Base-by-base conservation (phyloP, 2,888 invertebrate species). In the Tuberolachnus salignus region DNA sequence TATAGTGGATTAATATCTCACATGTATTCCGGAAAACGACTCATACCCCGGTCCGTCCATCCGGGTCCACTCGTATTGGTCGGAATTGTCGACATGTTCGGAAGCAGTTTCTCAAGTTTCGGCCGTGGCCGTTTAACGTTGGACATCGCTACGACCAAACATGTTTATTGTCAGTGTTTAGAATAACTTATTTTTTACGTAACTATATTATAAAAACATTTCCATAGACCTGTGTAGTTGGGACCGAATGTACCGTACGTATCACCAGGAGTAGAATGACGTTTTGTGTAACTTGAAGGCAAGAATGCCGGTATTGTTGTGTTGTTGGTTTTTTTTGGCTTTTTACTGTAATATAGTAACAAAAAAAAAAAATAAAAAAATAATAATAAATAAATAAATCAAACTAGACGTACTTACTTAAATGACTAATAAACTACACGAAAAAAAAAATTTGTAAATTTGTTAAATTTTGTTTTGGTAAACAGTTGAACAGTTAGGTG, bases 221-320 rank as follows among this genome's bases (percentile, higher is more conserved):
- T 34, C 6, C 6, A 6, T 9, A 14, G 80, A 83, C 83, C 81
- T 80, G 82, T 81, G 64, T 83, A 81, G 70, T 82, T 82, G 13
- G 80, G 82, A 14, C 82, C 82, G 85, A 89, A 83, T 64, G 88
- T 88, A 16, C 89, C 89, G 81, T 86, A 86, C 83, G 86, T 87
- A 83, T 89, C 89, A 19, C 88, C 89, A 1, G 88, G 87, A 11
- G 87, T 86, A 1, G 87, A 85, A 82, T 88, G 88, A 70, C 84
- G 83, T 83, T 89, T 88, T 0, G 85, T 81, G 4, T 84, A 83
- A 9, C 85, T 84, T 26, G 84, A 80, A 4, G 86, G 85, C 44
- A 84, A 80, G 80, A 86, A 85, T 0, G 85, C 84, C 23, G 8
- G 57, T 59, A 23, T 78, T 81, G n/a, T 42, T 61, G 16, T n/a